Base-by-base conservation (phyloP, 2,797 vertebrate species). In the Peromyscus melanophrys region DNA sequence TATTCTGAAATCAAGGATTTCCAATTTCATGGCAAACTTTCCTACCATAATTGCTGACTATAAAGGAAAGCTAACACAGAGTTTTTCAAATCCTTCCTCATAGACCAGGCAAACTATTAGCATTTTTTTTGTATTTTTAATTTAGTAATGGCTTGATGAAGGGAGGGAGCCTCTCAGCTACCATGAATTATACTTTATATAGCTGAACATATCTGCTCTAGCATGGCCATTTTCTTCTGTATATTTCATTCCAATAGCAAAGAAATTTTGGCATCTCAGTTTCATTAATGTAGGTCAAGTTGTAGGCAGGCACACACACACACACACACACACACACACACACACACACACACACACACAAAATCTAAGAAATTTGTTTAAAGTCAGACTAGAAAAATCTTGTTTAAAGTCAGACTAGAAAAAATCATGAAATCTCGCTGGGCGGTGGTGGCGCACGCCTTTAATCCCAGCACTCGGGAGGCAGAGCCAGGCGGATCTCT, bases 21-120 rank as follows among this genome's bases (percentile, higher is more conserved):
- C 25, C 52, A 90, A 34, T 52, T 90, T 90, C 27, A 40, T 31
- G 59, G n/a, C 34, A 46, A 81, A 71, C 61, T 76, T 87, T 91
- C 43, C 43, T 63, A 31, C 27, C 19, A 7, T 78, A 21, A 19
- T 40, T 71, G 14, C 57, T 17, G 21, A 57, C 29, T 43, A 29
- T 21, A 29, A 40, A 78, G 37, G 21, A 90, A 49, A 73, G 69
- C 17, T 80, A 73, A 16, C 46, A n/a, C 14, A 55, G 65, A 69
- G 17, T 4, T 93, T 87, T 90, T 93, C 77, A 88, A 83, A 89
- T 73, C 25, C 40, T 73, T 8, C 82, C 21, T 25, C 12, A 77
- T 83, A 69, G 86, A 25, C 43, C 92, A 94, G 34, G 49, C 4
- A 71, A 78, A 55, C 78, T 96, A 83, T 67, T 77, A 90, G 65